Conservation (phyloP, 2,797 vertebrate genomes). For the Orientallactaga sibirica region DNA sequence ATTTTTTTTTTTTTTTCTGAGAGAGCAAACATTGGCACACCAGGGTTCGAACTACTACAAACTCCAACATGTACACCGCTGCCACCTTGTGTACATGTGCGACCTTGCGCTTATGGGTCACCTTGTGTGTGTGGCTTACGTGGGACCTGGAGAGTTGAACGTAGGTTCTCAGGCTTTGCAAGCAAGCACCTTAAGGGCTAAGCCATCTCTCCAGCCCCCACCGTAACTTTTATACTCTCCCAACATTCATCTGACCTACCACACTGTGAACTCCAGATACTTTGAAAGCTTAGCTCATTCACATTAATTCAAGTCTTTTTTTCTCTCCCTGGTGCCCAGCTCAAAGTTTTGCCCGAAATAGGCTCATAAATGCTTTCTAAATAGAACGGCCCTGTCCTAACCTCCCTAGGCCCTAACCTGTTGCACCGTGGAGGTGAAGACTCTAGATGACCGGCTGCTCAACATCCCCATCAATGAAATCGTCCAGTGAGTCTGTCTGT, state of each 20-base stretch:
- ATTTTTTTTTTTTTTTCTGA: too few species aligned
- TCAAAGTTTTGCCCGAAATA: neutral
- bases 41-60: too few species aligned
- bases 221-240: neutral
- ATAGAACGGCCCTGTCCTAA: neutral
- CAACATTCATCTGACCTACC: neutral
- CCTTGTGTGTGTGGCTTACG: too few species aligned
- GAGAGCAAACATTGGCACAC: too few species aligned
- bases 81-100: neutral
- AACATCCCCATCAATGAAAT: slow-evolving; percentile 96
- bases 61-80: neutral
- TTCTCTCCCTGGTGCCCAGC: neutral
- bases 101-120: too few species aligned
- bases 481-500: slow-evolving; percentile 92
- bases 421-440: slow-evolving; percentile 93
- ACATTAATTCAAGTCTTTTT: neutral
- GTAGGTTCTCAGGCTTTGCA: too few species aligned
- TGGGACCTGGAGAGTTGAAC: too few species aligned
- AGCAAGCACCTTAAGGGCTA: too few species aligned
- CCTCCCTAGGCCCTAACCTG: slow-evolving; percentile 92
- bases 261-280: neutral
- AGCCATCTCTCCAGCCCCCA: neutral
- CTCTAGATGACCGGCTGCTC: slow-evolving; percentile 94
- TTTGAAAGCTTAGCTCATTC: neutral
- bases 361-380: neutral